Base-by-base conservation (phyloP, 1,140 invertebrate genomes). In the Drosophila miranda region DNA sequence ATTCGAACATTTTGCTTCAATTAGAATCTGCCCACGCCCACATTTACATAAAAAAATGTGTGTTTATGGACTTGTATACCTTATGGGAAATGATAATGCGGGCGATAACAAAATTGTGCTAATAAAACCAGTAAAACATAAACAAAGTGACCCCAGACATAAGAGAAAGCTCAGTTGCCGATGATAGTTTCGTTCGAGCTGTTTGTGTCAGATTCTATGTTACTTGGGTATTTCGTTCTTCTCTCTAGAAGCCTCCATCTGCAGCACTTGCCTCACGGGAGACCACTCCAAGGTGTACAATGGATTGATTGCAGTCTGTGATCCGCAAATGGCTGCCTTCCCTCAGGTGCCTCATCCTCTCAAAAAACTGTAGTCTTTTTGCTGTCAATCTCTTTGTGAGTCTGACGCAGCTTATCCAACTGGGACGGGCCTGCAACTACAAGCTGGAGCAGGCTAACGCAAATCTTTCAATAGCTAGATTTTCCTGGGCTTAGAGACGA, bases 251-350 rank as follows among this genome's bases (percentile, higher is more conserved):
- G 8, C n/a, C 51, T n/a, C 11, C 56, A 11, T 0, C 69, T 28
- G 19, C 55, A 2, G 38, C 30, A 0, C 14, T 28, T 8, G 23
- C 28, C 14, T 53, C 59, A 2, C 55, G 28, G 60, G 60, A 16
- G 8, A 69, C 21, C 48, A 58, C 13, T 60, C 66, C 13, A 72
- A 60, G 48, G 69, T 70, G 6, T 73, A 73, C 9, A 56, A 44
- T 41, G 9, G 52, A 3, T 41, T 73, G 0, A 73, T 73, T 28
- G 19, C 26, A 26, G 51, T 41, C 14, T 62, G 58, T 13, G 70
- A 73, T 99, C 97, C 86, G 71, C 97, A 44, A 93, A 95, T 69
- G 98, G 99, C 92, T 96, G 97, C 26, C 91, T 90, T 41, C 96
- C 97, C 3, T 92, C 98, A 44, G 95, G 93, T 4, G 93, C 93